Evolutionary conservation across 2,888 invertebrate species (phyloP), one percentile per base, ranked within the genome.

Genomic region (Atrina japonica): DNA sequence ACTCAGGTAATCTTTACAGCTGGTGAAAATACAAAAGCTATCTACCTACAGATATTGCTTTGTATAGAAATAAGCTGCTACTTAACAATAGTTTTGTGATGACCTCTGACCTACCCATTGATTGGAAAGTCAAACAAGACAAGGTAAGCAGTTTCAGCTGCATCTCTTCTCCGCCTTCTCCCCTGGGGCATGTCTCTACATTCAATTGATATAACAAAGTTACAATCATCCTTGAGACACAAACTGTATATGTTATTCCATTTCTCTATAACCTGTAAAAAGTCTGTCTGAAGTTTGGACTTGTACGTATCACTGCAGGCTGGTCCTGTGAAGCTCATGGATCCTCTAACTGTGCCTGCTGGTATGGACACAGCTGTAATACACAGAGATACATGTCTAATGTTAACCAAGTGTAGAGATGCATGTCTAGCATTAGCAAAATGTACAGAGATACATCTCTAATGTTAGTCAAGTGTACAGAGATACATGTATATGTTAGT

Each of bases 91-190:
- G n/a, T n/a, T n/a, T n/a, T 2, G 40, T 18, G 30, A 18, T 56
- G 6, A 35, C 1, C 58, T 14, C 23, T 27, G 16, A 27, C 76
- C 66, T 55, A 83, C 83, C 76, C 77, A 53, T 81, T 71, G 0
- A 77, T 72, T n/a, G 82, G 74, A 45, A 84, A 73, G 40, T 76
- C 63, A 61, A 81, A 75, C 25, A 30, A 50, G 18, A 81, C 73
- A 23, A 52, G 58, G 27, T 73, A 78, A 27, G 35, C 43, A 55
- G 73, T 60, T n/a, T 74, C 71, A 21, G 76, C 72, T n/a, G 72
- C 75, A 23, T 71, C 66, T 40, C 78, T 77, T 14, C 68, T 56
- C 1, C 56, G 66, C 3, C 55, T 56, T 21, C 43, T 60, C 11
- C 9, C 35, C 16, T n/a, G 18, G 21, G 18, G 29, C 16, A 47